Percentiles rank a stretch among this genome's conserved stretches.
Evolutionary conservation across 2,113 vertebrate species (phyloP).

Genomic region (Melanerpes aurifrons): DNA sequence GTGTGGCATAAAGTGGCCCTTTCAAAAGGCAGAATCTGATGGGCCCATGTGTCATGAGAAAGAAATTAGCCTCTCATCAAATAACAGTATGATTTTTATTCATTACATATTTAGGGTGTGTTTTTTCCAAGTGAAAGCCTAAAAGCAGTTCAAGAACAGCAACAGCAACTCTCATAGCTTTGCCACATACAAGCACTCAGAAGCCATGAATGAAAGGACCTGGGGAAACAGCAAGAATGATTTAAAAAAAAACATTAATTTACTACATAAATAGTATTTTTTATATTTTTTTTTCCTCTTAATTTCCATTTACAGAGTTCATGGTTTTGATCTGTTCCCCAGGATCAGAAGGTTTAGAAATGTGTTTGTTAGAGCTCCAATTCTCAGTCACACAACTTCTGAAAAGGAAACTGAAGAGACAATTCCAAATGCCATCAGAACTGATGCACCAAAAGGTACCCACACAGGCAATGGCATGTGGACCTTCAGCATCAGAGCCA

Average conservation of each 20-base stretch:
- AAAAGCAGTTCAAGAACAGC: neutral
- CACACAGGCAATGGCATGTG: neutral
- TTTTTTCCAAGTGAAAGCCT: neutral
- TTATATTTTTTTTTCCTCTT: neutral
- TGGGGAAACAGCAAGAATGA: neutral
- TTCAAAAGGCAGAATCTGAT: neutral
- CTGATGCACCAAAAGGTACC: neutral
- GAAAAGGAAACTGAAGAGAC: neutral
- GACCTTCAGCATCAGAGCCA: neutral
- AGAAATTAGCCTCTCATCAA: conserved; percentile 2
- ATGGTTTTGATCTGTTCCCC: neutral
- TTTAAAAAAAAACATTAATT: neutral
- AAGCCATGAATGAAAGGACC: neutral
- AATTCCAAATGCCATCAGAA: neutral
- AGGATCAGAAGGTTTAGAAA: neutral
- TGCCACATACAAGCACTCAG: neutral
- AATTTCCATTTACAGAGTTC: neutral
- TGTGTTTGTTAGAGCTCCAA: neutral
- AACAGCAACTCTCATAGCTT: neutral
- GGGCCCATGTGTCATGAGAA: neutral
- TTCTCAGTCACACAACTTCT: neutral
- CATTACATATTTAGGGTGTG: neutral
- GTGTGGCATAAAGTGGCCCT: neutral
- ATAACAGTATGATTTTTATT: neutral
- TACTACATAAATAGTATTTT: neutral